phyloP scores from a whole-genome alignment of 2,113 vertebrate genomes.

The Macheiramphus alcinus region DNA sequence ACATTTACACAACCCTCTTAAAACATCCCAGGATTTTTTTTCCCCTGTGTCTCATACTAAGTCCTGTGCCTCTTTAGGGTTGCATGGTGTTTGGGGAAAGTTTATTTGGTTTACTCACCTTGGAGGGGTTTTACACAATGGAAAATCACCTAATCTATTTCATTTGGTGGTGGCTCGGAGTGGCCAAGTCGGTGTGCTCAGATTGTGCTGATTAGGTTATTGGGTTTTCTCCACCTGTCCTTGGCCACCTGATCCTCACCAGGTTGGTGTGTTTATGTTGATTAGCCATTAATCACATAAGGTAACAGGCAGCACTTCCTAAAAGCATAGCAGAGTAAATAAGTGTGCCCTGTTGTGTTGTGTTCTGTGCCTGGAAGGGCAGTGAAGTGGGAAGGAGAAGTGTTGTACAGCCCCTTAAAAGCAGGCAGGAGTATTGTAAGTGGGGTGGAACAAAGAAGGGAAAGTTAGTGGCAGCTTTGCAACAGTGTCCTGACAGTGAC shows the following conservation, averaged over 20 bases:
- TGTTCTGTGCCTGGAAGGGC: neutral
- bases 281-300: neutral
- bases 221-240: neutral
- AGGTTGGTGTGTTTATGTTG: neutral
- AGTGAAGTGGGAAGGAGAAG: neutral
- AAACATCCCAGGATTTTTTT: neutral
- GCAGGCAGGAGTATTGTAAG: neutral
- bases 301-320: neutral
- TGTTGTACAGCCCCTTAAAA: neutral
- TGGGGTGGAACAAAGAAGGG: neutral
- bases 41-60: neutral
- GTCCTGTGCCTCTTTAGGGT: neutral
- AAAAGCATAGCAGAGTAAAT: neutral
- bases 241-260: neutral
- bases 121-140: neutral
- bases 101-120: neutral
- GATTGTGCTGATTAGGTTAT: neutral
- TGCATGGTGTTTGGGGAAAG: neutral
- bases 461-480: neutral
- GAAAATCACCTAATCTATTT: neutral
- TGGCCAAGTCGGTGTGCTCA: neutral
- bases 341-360: neutral
- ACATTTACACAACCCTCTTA: neutral
- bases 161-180: neutral
- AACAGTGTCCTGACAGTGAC: neutral